Base-by-base conservation (phyloP, 2,113 vertebrate species). In the Phrynosoma blainvillii region DNA sequence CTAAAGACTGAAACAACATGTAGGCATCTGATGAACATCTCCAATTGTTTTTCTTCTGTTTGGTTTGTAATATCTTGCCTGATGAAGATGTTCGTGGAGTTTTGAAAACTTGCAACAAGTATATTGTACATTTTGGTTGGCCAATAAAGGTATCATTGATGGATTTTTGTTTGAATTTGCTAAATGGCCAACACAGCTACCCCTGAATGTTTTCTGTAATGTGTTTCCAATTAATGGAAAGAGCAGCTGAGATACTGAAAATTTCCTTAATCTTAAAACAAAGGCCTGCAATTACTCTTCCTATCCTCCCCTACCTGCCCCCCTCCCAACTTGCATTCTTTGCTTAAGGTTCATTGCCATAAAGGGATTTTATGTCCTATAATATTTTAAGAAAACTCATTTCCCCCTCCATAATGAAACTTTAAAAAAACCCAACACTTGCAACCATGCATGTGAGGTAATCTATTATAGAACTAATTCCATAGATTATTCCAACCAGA, bases 211-310 rank as follows among this genome's bases (percentile, higher is more conserved):
- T 78, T 76, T 89, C n/a, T 76, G 77, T 62, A 90, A 89, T 93
- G 74, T 85, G 54, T 88, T 96, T 95, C 89, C 96, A 95, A 95
- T 96, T 96, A 95, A 93, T 0, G 0, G 59, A 11, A 89, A 85
- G 71, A 86, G 65, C 84, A 73, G 90, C 82, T 90, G 87, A 95
- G 93, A 87, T 88, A 93, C 88, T 93, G 92, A 95, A 95, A 96
- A 88, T 84, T 66, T 93, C 78, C 94, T 94, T 93, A 84, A 95
- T 93, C 87, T 93, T 87, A 54, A 66, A 95, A 87, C 71, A 85
- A 91, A 82, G 16, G n/a, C 42, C 71, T 94, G 59, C 94, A 95
- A 95, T 95, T 95, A 94, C 87, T 91, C 59, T 82, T 92, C 73
- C 32, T 88, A 70, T 65, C 94, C 93, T 25, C 1, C 16, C 10